phyloP scores from a whole-genome alignment of 64 coral and sea anemone species.

The Pachyseris speciosa region DNA sequence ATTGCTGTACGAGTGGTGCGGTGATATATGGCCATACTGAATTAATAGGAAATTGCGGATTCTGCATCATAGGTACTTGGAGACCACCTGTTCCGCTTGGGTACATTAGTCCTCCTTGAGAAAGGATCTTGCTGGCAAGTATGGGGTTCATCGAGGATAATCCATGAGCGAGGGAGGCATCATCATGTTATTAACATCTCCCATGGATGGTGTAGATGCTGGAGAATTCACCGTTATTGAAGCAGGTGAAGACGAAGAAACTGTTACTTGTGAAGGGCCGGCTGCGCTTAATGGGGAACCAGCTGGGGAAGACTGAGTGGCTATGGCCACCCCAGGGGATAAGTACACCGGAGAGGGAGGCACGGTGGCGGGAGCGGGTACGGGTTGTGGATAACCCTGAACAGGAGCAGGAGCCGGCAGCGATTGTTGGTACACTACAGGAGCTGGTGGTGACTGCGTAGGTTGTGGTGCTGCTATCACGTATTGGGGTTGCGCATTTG shows the following conservation, averaged over 20 bases:
- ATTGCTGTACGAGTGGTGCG: not conserved
- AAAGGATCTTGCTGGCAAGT: not conserved
- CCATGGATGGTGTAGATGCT: not conserved
- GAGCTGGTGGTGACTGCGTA: not conserved
- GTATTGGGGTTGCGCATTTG: not conserved
- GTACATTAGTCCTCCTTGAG: not conserved
- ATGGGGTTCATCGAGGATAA: not conserved
- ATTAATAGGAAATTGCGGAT: too few species aligned
- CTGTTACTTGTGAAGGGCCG: not conserved
- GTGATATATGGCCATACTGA: not conserved
- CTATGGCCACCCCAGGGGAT: too few species aligned
- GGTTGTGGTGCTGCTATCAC: not conserved
- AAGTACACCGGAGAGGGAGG: too few species aligned
- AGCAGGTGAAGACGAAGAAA: slow-evolving; percentile 6
- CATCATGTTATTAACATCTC: not conserved
- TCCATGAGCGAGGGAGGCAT: not conserved
- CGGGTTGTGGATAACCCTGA: too few species aligned
- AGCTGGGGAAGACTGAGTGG: too few species aligned
- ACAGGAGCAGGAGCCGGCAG: not conserved
- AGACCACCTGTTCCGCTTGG: not conserved
- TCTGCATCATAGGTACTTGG: not conserved
- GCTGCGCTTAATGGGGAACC: not conserved
- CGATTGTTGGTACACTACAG: not conserved
- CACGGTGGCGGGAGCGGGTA: too few species aligned
- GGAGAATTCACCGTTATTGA: slow-evolving; percentile 19